phyloP scores from a whole-genome alignment of 2,113 vertebrate genomes.

The Ailuropoda melanoleuca region DNA sequence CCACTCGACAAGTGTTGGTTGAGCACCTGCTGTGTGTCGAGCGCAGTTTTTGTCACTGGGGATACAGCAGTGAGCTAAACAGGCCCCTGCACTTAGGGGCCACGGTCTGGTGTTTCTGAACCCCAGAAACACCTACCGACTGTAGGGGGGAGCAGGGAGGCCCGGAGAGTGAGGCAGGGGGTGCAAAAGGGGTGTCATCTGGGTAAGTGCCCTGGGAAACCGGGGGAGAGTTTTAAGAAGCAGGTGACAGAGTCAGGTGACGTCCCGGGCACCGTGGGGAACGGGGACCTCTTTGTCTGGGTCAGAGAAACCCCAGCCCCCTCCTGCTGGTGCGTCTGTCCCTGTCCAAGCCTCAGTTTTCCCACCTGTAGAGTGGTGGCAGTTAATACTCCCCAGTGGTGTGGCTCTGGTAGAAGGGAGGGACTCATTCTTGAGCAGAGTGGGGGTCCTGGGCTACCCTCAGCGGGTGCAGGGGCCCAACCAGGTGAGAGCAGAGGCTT shows the following conservation, averaged over 20 bases:
- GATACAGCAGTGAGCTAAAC: background rate
- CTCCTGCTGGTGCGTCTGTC: background rate
- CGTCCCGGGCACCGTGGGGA: accelerated
- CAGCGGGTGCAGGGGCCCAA: accelerated
- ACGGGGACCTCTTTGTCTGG: background rate
- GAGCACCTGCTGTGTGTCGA: background rate
- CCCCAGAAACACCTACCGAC: accelerated
- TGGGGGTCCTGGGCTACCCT: background rate
- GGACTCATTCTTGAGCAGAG: no score
- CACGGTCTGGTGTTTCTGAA: background rate
- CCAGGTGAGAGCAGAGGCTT: background rate
- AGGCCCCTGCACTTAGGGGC: background rate
- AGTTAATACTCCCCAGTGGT: background rate
- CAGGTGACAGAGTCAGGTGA: background rate
- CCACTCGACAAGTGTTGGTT: accelerated
- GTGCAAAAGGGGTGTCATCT: background rate
- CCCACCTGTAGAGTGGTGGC: background rate
- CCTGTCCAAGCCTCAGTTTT: background rate
- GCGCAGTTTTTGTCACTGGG: background rate
- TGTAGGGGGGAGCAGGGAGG: background rate
- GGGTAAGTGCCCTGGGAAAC: background rate
- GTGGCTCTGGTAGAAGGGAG: background rate
- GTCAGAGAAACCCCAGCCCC: background rate
- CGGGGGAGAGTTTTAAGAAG: background rate
- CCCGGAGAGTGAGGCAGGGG: accelerated